A percentile compares a stretch with the other conserved stretches of the same genome.
phyloP scores from a whole-genome alignment of 2,797 vertebrate species.

The Chelon labrosus region DNA sequence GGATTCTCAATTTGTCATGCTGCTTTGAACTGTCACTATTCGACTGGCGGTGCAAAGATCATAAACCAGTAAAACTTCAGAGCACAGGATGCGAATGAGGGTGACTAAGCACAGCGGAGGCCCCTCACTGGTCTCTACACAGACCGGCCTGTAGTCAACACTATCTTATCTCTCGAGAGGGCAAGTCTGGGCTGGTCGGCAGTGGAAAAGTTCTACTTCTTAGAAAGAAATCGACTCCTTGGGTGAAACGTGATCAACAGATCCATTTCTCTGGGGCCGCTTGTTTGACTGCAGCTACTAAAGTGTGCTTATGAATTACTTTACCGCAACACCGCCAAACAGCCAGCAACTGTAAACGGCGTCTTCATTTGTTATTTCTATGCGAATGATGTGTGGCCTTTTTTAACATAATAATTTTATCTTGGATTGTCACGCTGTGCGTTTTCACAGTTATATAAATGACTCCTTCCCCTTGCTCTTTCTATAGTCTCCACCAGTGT shows the following conservation, averaged over 20 bases:
- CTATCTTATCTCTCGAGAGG: conserved; percentile 79
- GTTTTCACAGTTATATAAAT: conserved; percentile 41
- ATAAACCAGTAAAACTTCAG: conserved; percentile 86
- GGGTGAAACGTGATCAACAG: conserved; percentile 49
- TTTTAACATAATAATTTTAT: conserved; percentile 41
- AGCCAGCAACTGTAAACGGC: conserved; percentile 21
- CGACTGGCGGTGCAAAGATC: conserved; percentile 79
- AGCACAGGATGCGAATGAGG: conserved; percentile 80
- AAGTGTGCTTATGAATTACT: conserved; percentile 32
- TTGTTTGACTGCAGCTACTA: conserved; percentile 20
- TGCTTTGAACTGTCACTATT: conserved; percentile 84
- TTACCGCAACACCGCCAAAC: conserved; percentile 4
- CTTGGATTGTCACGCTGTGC: conserved; percentile 11
- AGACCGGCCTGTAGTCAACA: conserved; percentile 75
- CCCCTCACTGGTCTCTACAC: conserved; percentile 62
- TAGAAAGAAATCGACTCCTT: conserved; percentile 39
- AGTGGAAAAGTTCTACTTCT: conserved; percentile 60
- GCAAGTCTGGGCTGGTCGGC: conserved; percentile 73
- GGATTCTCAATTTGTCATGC: conserved; percentile 80
- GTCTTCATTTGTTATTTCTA: conserved; percentile 12
- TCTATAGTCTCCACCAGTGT: conserved; percentile 35
- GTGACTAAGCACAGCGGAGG: conserved; percentile 78
- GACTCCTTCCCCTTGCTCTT: conserved; percentile 41
- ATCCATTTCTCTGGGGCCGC: conserved; percentile 29
- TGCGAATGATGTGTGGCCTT: conserved; percentile 13